phyloP scores from a whole-genome alignment of 1,140 invertebrate species.

The Brevipalpus yothersi region DNA sequence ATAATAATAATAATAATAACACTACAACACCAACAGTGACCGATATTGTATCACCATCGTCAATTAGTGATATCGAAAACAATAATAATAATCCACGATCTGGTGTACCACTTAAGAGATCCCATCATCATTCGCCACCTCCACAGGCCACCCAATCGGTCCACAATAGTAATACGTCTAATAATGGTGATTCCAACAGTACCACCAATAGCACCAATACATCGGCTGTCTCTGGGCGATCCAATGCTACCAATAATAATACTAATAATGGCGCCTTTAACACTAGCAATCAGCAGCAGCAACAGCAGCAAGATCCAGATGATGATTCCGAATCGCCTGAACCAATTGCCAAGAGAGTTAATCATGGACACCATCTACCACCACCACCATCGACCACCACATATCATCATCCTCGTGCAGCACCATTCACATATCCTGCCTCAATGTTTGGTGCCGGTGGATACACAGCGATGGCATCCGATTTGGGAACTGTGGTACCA shows the following conservation, averaged over 20 bases:
- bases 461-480: not conserved
- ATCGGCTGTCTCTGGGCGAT: not conserved
- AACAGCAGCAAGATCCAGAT: not conserved
- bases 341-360: not conserved
- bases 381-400: not conserved
- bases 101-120: not conserved
- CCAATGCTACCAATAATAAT: not conserved
- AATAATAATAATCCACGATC: not conserved
- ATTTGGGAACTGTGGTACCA: constrained; percentile 6
- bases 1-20: not conserved
- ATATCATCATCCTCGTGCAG: constrained; percentile 3
- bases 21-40: not conserved
- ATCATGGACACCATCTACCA: not conserved
- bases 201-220: not conserved
- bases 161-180: no score
- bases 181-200: not conserved
- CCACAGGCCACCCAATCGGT: no score
- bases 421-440: constrained; percentile 1
- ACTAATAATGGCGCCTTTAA: not conserved
- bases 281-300: not conserved
- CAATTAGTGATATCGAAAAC: not conserved
- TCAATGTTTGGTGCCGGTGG: constrained; percentile 5
- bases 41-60: not conserved
- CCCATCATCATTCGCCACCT: not conserved
- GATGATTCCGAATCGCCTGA: not conserved